Conservation (phyloP, 2,888 invertebrate genomes). For the Eupeodes luniger region DNA sequence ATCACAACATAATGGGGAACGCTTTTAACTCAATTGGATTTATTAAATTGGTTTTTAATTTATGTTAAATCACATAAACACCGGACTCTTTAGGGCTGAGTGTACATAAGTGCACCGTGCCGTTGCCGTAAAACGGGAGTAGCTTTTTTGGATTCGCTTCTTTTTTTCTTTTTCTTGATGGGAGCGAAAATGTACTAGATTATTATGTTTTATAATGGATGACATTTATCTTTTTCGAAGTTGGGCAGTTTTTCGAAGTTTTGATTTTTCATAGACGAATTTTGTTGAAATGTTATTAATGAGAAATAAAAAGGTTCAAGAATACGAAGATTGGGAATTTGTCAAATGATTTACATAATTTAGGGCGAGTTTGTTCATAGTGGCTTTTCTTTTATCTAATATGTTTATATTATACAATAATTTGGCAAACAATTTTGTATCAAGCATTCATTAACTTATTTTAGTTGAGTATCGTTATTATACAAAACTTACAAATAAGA, state of each 20-base stretch:
- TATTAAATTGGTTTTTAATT: slow-evolving; percentile 39
- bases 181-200: slow-evolving; percentile 56
- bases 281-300: too few relatives aligned
- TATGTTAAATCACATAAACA: slow-evolving; percentile 69
- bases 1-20: slow-evolving; percentile 61
- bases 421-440: too few relatives aligned
- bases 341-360: too few relatives aligned
- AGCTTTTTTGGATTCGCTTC: slow-evolving; percentile 49
- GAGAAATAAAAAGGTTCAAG: too few relatives aligned
- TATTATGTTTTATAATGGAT: background rate
- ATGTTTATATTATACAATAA: too few relatives aligned
- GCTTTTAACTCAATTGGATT: slow-evolving; percentile 43
- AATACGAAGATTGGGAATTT: too few relatives aligned
- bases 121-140: slow-evolving; percentile 59
- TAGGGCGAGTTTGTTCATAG: too few relatives aligned
- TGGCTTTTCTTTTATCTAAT: too few relatives aligned
- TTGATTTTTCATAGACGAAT: background rate
- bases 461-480: too few relatives aligned
- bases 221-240: slow-evolving; percentile 4
- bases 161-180: background rate
- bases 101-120: slow-evolving; percentile 56
- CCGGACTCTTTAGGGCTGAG: slow-evolving; percentile 57
- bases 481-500: too few relatives aligned
- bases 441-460: too few relatives aligned
- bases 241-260: slow-evolving; percentile 27